phyloP scores from a whole-genome alignment of 1,140 invertebrate species.

The Drosophila takahashii region DNA sequence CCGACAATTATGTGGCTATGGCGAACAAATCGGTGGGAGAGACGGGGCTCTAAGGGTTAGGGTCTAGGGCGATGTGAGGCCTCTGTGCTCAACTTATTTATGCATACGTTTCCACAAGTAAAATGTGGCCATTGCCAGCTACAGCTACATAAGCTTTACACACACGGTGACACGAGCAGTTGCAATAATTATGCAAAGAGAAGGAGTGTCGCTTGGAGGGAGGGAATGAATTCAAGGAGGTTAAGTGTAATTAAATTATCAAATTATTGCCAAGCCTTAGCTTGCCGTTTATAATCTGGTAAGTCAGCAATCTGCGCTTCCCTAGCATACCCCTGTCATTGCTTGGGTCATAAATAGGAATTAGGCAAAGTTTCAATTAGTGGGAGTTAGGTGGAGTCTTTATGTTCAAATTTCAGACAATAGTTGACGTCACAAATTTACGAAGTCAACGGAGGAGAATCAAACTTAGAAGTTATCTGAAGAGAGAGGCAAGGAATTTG shows the following conservation, averaged over 20 bases:
- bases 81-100: constrained; percentile 68
- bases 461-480: neutral
- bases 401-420: constrained; percentile 1
- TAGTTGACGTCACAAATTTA: neutral
- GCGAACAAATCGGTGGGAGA: constrained; percentile 9
- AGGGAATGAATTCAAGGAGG: constrained; percentile 63
- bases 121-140: constrained; percentile 56
- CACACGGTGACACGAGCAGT: constrained; percentile 40
- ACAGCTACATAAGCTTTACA: constrained; percentile 21
- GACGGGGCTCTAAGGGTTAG: neutral
- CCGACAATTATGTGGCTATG: constrained; percentile 76
- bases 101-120: constrained; percentile 72
- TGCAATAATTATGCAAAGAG: constrained; percentile 70
- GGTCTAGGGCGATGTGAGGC: constrained; percentile 15
- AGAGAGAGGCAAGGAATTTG: neutral
- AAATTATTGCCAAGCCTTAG: constrained; percentile 82
- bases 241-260: constrained; percentile 83
- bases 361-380: constrained; percentile 76
- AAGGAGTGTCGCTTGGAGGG: neutral
- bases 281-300: constrained; percentile 77
- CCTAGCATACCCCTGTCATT: constrained; percentile 4
- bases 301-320: constrained; percentile 30
- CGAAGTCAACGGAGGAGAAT: constrained; percentile 26
- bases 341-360: constrained; percentile 66
- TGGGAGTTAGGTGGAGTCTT: constrained; percentile 55